Base-by-base conservation (phyloP, 2,888 invertebrate genomes). In the Cacoxenus indagator region DNA sequence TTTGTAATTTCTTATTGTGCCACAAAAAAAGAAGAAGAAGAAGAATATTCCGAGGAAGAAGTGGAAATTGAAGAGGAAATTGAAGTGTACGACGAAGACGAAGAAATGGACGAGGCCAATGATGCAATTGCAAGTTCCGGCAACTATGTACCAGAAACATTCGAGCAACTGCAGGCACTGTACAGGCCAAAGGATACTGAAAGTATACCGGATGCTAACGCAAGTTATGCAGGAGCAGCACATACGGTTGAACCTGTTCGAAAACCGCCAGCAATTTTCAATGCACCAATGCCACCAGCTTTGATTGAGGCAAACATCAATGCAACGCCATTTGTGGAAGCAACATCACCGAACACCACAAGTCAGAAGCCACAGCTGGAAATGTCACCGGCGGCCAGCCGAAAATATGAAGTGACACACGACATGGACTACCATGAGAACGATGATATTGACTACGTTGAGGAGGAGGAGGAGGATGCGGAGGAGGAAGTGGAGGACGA, bases 51-150 rank as follows among this genome's bases (percentile, higher is more conserved):
- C 31, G 86, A 84, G 55, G 87, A 86, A 70, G 84, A 85, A 76
- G 76, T 85, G 66, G 84, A 83, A 73, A 82, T 82, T 57, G 86
- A 82, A 59, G 83, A 84, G 62, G 86, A 86, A 64, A 84, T 84
- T 45, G 87, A 86, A 68, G 84, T 84, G 11, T 86, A 85, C 59
- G 82, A 82, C 64, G 84, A 82, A 3, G 77, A 79, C 9, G 87
- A 87, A 3, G 82, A 82, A 57, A 43, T 43, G 43, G 73, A 78
- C 46, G 84, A 84, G 59, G 86, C 84, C 24, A 83, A 85, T 14
- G 88, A 89, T 70, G 89, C 89, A 70, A 86, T 89, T 57, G 87
- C 86, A 45, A 86, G 88, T 57, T 67, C 73, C 4, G 76, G 74
- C 19, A 77, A 77, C 67, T 86, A 86, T 75, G 73, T 78, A 37